phyloP scores from a whole-genome alignment of 2,797 vertebrate species.

The Macropus fuliginosus region DNA sequence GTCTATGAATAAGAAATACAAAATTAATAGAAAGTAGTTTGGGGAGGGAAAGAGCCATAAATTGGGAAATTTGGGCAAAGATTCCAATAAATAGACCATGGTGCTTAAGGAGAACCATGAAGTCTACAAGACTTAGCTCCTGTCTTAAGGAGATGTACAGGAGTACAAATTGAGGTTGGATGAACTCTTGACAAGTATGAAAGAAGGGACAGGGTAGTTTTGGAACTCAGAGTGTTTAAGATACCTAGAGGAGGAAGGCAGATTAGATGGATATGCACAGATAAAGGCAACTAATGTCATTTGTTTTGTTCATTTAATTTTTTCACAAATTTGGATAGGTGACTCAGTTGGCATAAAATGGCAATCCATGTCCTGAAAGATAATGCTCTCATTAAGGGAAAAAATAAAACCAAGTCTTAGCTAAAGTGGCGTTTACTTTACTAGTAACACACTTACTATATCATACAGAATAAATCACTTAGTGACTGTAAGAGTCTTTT shows the following conservation, averaged over 20 bases:
- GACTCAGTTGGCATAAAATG: constrained; percentile 68
- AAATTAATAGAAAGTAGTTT: background rate
- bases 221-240: background rate
- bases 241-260: background rate
- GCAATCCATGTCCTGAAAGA: constrained; percentile 75
- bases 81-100: background rate
- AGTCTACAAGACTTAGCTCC: background rate
- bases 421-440: constrained; percentile 76
- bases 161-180: too few species aligned
- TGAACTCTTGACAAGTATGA: too few species aligned
- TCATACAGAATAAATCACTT: constrained; percentile 61
- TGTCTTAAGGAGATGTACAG: background rate
- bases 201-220: background rate
- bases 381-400: constrained; percentile 76
- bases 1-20: background rate
- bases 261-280: background rate
- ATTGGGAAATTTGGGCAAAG: background rate
- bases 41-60: background rate
- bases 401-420: constrained; percentile 47
- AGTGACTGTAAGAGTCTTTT: background rate
- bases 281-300: background rate
- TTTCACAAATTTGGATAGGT: constrained; percentile 67
- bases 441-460: constrained; percentile 61
- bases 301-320: constrained; percentile 66
- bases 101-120: background rate